Conservation (phyloP, 1,140 invertebrate species). For the Aphis gossypii region DNA sequence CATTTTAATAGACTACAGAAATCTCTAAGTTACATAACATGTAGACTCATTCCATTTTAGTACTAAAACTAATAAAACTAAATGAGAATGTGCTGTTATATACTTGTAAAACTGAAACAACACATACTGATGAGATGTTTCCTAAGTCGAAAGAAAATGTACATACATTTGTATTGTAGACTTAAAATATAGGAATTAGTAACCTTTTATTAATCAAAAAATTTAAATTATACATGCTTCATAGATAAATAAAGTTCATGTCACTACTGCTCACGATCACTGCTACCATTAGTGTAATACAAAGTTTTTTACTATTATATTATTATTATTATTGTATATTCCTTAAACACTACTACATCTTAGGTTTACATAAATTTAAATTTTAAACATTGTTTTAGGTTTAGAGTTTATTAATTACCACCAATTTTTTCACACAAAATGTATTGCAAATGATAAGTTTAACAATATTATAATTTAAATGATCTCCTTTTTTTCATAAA, state of each 20-base stretch:
- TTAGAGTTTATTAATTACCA: slow-evolving; percentile 33
- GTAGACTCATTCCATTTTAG: not conserved
- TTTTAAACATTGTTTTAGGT: slow-evolving; percentile 31
- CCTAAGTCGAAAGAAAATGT: not conserved
- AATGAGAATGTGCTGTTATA: not conserved
- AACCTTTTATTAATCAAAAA: not conserved
- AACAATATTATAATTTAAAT: slow-evolving; percentile 25
- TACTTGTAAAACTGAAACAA: not conserved
- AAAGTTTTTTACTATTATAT: not conserved
- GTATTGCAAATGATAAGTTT: not conserved
- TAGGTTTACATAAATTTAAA: slow-evolving; percentile 21
- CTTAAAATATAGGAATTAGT: not conserved
- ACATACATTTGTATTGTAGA: not conserved
- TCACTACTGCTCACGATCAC: not conserved
- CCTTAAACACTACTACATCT: not conserved
- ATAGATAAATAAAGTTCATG: not conserved
- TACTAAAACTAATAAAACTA: not conserved
- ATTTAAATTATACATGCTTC: not conserved
- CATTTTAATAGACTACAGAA: not conserved
- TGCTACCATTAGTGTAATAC: slow-evolving; percentile 29
- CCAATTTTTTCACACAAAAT: not conserved
- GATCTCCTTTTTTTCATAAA: slow-evolving; percentile 38
- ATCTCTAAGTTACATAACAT: not conserved
- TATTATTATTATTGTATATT: slow-evolving; percentile 40
- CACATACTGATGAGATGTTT: not conserved